A percentile compares a stretch with the other conserved stretches of the same genome.
Conservation (phyloP, 1,140 invertebrate genomes). For the Cydia strobilella region DNA sequence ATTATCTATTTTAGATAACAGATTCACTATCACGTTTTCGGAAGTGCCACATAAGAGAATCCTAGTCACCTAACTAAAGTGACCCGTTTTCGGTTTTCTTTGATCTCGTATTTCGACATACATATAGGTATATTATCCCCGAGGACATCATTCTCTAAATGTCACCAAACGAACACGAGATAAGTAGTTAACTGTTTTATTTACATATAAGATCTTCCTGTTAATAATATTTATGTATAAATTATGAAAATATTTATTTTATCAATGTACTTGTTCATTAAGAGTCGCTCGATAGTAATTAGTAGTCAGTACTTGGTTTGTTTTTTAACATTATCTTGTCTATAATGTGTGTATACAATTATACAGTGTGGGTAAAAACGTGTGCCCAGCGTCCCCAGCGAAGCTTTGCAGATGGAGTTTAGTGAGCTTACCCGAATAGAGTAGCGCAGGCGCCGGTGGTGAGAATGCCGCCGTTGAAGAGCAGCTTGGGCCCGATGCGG, state of each 20-base stretch:
- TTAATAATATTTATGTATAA: neutral
- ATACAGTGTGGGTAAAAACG: no score
- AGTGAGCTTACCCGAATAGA: slow-evolving; percentile 86
- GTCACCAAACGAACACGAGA: neutral
- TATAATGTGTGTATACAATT: no score
- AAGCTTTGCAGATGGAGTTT: no score
- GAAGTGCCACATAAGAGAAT: no score
- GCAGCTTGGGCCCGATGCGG: slow-evolving; percentile 89
- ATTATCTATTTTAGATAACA: no score
- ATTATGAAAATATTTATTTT: slow-evolving; percentile 8
- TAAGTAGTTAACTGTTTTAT: neutral
- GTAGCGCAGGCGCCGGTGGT: slow-evolving; percentile 92
- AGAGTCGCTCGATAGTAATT: neutral
- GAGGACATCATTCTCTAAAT: neutral
- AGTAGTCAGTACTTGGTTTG: neutral
- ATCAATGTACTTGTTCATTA: neutral
- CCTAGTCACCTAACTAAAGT: no score
- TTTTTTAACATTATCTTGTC: slow-evolving; percentile 6
- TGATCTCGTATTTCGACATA: neutral
- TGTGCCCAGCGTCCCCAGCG: no score
- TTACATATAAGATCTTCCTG: neutral
- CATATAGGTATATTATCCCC: neutral
- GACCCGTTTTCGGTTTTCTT: neutral
- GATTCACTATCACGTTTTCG: no score
- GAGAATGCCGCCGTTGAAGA: slow-evolving; percentile 93